Conservation (phyloP, 2,888 invertebrate genomes). For the Rutpela maculata region DNA sequence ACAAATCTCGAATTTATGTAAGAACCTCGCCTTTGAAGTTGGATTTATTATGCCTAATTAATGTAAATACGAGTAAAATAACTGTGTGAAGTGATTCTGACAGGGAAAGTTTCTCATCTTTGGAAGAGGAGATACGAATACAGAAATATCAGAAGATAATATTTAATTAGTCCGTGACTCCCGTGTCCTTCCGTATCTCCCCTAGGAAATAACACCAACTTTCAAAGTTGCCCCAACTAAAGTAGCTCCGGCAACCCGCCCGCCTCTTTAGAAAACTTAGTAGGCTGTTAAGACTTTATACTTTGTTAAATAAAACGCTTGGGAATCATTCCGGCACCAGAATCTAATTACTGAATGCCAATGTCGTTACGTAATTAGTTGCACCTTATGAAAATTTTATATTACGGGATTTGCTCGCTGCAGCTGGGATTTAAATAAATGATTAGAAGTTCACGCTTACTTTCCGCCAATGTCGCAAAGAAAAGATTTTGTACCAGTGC, state of each 20-base stretch:
- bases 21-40: constrained; percentile 26
- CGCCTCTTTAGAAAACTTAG: constrained; percentile 51
- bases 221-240: constrained; percentile 44
- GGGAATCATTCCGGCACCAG: constrained; percentile 50
- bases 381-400: constrained; percentile 45
- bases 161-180: constrained; percentile 41
- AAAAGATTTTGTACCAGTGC: no score
- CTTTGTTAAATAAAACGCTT: constrained; percentile 53
- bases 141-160: constrained; percentile 45
- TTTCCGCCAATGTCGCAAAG: background rate
- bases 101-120: background rate
- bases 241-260: constrained; percentile 44
- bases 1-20: constrained; percentile 7
- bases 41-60: constrained; percentile 35
- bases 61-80: constrained; percentile 39
- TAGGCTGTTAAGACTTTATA: constrained; percentile 54
- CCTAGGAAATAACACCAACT: constrained; percentile 54
- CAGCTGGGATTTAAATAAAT: constrained; percentile 42
- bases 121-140: constrained; percentile 12
- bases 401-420: constrained; percentile 22
- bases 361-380: constrained; percentile 47
- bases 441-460: constrained; percentile 19
- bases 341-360: constrained; percentile 56
- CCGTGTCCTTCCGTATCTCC: constrained; percentile 49
- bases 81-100: constrained; percentile 26